These are phyloP conservation scores for Miichthys miiuy DNA, from an alignment of 2,797 vertebrate species.

Conservation along the genomic window DNA sequence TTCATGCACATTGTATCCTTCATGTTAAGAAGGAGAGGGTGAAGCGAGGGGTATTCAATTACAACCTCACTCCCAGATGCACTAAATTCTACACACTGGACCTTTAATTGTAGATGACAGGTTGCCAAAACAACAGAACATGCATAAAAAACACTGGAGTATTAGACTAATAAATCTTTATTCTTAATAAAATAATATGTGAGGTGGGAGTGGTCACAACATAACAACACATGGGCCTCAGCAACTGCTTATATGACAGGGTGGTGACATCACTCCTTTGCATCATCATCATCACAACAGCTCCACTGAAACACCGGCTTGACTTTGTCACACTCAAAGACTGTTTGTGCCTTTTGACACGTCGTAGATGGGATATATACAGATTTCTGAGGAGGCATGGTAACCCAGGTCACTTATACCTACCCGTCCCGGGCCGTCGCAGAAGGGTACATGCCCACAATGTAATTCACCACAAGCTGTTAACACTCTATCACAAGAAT, in stretches of 20 bases:
- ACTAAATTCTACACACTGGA: no score
- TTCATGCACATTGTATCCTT: no score
- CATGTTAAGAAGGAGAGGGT: no score
- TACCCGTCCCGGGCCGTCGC: constrained; percentile 59
- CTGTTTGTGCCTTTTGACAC: constrained; percentile 39
- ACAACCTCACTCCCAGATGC: background rate
- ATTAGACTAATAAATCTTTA: constrained; percentile 71
- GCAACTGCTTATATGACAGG: constrained; percentile 38
- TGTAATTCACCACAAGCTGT: constrained; percentile 82
- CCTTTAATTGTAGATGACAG: background rate
- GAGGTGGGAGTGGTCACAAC: constrained; percentile 69
- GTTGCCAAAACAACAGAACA: constrained; percentile 20
- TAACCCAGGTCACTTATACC: constrained; percentile 31
- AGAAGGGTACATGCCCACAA: constrained; percentile 51
- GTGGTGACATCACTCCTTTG: constrained; percentile 40
- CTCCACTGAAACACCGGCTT: constrained; percentile 49
- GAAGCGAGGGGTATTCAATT: no score
- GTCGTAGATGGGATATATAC: constrained; percentile 65
- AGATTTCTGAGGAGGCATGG: constrained; percentile 62
- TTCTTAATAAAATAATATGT: constrained; percentile 82
- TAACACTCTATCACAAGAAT: constrained; percentile 83
- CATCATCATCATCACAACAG: constrained; percentile 26
- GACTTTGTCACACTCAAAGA: constrained; percentile 48
- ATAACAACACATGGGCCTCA: constrained; percentile 59
- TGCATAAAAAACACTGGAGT: constrained; percentile 32